Evolutionary conservation across 2,113 vertebrate species (phyloP).

Genomic region (Parotia lawesii): DNA sequence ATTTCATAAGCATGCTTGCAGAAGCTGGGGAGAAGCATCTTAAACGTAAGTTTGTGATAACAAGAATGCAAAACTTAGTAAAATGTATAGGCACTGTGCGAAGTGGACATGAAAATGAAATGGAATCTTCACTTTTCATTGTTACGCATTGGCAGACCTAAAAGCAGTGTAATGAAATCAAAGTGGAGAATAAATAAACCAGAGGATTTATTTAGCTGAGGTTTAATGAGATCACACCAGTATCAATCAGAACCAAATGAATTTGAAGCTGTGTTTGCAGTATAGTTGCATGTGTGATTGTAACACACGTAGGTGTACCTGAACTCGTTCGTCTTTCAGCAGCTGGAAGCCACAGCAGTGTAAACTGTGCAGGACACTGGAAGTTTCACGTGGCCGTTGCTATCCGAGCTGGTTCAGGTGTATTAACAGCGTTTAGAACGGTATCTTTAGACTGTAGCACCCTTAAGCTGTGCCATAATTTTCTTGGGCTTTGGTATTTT

Average conservation of each 20-base stretch:
- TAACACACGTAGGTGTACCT: neutral
- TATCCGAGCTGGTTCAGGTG: neutral
- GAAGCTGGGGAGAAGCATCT: neutral
- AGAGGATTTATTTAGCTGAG: neutral
- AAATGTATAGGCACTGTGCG: accelerated
- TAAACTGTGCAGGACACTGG: neutral
- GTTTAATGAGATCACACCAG: neutral
- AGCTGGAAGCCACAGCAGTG: neutral
- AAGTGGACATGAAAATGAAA: neutral
- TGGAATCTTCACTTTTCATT: neutral
- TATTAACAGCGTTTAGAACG: neutral
- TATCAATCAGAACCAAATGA: neutral
- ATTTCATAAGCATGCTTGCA: neutral
- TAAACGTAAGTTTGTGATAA: neutral
- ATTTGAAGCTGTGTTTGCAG: neutral
- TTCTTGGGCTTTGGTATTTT: neutral
- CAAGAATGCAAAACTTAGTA: neutral
- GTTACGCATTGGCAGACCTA: neutral
- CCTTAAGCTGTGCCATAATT: neutral
- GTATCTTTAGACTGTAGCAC: neutral
- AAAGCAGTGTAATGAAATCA: neutral
- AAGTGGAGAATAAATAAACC: neutral
- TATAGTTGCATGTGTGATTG: neutral
- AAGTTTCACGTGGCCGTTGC: neutral
- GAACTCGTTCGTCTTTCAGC: neutral